Evolutionary conservation across 2,113 vertebrate genomes (phyloP).

Genomic region (Symphodus melops): DNA sequence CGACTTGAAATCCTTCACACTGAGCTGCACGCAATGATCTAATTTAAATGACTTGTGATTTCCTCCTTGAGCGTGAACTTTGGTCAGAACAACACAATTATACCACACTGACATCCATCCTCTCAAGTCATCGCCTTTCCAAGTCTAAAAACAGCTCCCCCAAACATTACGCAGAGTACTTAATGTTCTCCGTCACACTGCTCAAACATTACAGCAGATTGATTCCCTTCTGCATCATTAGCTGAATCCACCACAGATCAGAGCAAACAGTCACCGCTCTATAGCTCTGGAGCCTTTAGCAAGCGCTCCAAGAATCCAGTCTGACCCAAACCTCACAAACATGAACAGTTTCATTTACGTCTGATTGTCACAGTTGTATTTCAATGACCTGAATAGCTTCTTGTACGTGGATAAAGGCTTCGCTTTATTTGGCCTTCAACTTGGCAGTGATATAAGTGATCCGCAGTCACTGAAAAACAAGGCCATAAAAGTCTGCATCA

Average conservation of each 20-base stretch:
- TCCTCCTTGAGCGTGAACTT: background rate
- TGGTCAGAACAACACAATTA: background rate
- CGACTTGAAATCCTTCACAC: background rate
- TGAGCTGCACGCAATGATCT: background rate
- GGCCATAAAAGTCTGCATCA: slow-evolving; percentile 64
- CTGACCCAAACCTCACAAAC: slow-evolving; percentile 35
- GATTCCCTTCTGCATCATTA: slow-evolving; percentile 60
- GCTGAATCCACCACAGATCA: slow-evolving; percentile 45
- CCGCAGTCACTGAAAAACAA: slow-evolving; percentile 60
- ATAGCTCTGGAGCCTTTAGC: slow-evolving; percentile 30
- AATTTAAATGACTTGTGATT: slow-evolving; percentile 9
- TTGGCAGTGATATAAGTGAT: slow-evolving; percentile 58
- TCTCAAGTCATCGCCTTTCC: background rate
- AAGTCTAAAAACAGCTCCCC: slow-evolving; percentile 4
- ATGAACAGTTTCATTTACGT: slow-evolving; percentile 51
- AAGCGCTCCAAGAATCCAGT: slow-evolving; percentile 36
- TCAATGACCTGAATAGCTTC: slow-evolving; percentile 73
- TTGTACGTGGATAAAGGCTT: slow-evolving; percentile 61
- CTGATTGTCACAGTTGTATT: slow-evolving; percentile 68
- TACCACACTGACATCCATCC: slow-evolving; percentile 1
- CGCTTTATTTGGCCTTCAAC: slow-evolving; percentile 67
- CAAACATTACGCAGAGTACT: background rate
- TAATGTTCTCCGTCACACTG: slow-evolving; percentile 24
- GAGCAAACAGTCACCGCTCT: slow-evolving; percentile 36
- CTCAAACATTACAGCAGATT: slow-evolving; percentile 44